Evolutionary conservation across 2,888 invertebrate species (phyloP).

Genomic region (Myathropa florea): DNA sequence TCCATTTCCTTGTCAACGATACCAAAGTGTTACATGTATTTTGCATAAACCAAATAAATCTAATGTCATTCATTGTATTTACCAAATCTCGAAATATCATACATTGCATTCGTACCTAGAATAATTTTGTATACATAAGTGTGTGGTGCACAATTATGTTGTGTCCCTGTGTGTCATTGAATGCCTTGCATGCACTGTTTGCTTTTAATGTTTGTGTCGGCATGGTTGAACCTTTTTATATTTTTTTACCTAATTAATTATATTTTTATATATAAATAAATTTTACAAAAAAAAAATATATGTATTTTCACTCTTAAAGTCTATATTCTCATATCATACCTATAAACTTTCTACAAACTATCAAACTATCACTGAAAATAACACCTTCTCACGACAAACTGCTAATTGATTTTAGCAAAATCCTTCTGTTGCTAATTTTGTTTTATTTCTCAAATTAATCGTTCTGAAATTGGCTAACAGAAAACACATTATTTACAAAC

Average conservation of each 20-base stretch:
- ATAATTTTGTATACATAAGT: not conserved
- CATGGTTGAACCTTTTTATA: not conserved
- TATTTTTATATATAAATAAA: not conserved
- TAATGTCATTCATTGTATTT: too few species aligned
- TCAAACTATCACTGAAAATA: slow-evolving; percentile 3
- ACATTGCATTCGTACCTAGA: not conserved
- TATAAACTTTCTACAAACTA: slow-evolving; percentile 19
- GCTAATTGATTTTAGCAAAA: slow-evolving; percentile 19
- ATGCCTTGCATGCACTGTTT: slow-evolving; percentile 26
- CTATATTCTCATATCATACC: slow-evolving; percentile 12
- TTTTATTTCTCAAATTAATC: slow-evolving; percentile 14
- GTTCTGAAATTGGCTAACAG: slow-evolving; percentile 41
- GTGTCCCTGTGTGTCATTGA: not conserved
- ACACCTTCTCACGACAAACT: slow-evolving; percentile 9
- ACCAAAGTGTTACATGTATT: too few species aligned
- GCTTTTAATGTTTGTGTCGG: slow-evolving; percentile 4
- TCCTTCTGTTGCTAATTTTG: slow-evolving; percentile 28
- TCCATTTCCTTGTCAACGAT: too few species aligned
- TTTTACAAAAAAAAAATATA: not conserved
- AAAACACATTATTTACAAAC: slow-evolving; percentile 23
- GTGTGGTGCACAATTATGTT: not conserved
- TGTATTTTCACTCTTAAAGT: slow-evolving; percentile 20
- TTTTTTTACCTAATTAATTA: not conserved
- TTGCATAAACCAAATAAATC: too few species aligned
- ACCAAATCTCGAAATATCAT: not conserved